phyloP scores from a whole-genome alignment of 2,113 vertebrate genomes.

The Opisthocomus hoazin region DNA sequence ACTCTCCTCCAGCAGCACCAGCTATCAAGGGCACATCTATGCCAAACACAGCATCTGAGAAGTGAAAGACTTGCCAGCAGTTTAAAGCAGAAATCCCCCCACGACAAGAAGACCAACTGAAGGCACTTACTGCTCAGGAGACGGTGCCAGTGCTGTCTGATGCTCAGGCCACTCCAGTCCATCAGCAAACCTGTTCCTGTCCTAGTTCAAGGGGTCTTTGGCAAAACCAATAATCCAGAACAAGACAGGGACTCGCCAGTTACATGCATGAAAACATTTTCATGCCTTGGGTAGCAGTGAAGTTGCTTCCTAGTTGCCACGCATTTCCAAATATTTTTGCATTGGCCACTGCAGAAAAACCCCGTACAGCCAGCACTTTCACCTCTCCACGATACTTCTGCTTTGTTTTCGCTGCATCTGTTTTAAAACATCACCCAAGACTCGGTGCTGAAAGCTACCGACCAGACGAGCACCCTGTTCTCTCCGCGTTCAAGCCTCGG shows the following conservation, averaged over 20 bases:
- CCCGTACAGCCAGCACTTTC: background rate
- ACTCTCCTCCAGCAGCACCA: background rate
- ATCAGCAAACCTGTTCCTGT: background rate
- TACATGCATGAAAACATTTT: background rate
- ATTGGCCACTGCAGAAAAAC: background rate
- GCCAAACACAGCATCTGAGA: background rate
- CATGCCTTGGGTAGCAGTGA: background rate
- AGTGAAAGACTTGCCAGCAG: background rate
- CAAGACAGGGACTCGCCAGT: background rate
- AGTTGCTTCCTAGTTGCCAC: background rate
- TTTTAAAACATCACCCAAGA: background rate
- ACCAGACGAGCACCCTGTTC: background rate
- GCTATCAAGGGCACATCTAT: background rate
- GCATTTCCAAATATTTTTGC: background rate
- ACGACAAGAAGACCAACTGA: background rate
- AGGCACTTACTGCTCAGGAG: background rate
- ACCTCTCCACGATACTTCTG: background rate
- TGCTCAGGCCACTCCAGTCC: background rate
- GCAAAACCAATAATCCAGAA: background rate
- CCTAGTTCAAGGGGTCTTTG: background rate
- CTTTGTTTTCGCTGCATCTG: background rate
- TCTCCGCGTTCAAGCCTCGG: background rate
- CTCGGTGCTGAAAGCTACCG: background rate
- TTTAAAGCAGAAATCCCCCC: background rate
- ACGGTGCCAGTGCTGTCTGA: fast-evolving